A percentile compares a stretch with the other conserved stretches of the same genome.
These are phyloP conservation scores for Euclidia mi DNA, from an alignment of 2,888 invertebrate species.

Conservation along the genomic window DNA sequence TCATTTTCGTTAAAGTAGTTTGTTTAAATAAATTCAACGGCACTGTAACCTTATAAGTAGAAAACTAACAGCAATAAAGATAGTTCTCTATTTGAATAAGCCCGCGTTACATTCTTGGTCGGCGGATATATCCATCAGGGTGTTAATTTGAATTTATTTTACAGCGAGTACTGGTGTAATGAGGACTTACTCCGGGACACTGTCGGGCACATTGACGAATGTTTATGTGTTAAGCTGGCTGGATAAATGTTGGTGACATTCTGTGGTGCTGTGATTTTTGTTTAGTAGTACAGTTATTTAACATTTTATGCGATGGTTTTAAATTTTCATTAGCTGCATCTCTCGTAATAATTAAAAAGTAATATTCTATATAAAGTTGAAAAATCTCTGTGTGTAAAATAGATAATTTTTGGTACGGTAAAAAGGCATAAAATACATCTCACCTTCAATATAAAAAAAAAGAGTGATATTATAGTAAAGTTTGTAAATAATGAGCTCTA, in stretches of 20 bases:
- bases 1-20: neutral
- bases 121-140: constrained; percentile 69
- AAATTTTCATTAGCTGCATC: neutral
- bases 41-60: constrained; percentile 28
- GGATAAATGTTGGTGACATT: neutral
- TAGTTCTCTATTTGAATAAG: constrained; percentile 47
- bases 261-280: neutral
- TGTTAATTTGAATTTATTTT: constrained; percentile 83
- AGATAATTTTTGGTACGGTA: no score
- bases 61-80: constrained; percentile 43
- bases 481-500: no score
- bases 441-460: no score
- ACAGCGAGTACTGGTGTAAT: constrained; percentile 66
- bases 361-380: no score
- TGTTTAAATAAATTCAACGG: constrained; percentile 10
- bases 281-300: neutral
- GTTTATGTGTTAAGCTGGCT: constrained; percentile 19
- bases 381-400: no score
- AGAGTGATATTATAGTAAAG: no score
- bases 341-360: no score
- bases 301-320: no score
- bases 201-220: constrained; percentile 44
- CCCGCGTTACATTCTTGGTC: constrained; percentile 40
- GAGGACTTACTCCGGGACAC: constrained; percentile 51
- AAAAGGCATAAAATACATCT: no score